Percentiles rank a stretch among this genome's conserved stretches.
Evolutionary conservation across 2,888 invertebrate genomes (phyloP).

Genomic region (Operophtera brumata): DNA sequence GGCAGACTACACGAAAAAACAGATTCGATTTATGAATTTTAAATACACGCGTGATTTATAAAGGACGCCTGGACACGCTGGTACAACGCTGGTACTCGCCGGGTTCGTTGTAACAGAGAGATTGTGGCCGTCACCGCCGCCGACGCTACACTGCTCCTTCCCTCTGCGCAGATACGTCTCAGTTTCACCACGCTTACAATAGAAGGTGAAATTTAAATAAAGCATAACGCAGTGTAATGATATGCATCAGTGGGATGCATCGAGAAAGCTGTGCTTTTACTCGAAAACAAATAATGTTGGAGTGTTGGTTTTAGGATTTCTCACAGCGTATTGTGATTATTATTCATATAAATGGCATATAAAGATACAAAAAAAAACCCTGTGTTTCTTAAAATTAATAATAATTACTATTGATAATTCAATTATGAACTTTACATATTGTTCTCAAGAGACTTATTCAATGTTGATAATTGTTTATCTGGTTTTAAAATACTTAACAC

Average conservation of each 20-base stretch:
- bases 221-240: slow-evolving; percentile 72
- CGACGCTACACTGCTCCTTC: slow-evolving; percentile 70
- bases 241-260: slow-evolving; percentile 72
- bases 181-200: slow-evolving; percentile 77
- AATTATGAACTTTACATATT: too few species aligned
- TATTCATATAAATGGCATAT: too few species aligned
- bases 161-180: slow-evolving; percentile 64
- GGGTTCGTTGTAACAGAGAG: slow-evolving; percentile 1
- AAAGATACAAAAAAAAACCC: too few species aligned
- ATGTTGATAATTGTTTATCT: too few species aligned
- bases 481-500: too few species aligned
- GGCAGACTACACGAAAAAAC: slow-evolving; percentile 29
- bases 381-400: too few species aligned
- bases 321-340: not conserved
- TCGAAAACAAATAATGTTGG: slow-evolving; percentile 1
- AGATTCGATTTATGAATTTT: slow-evolving; percentile 46
- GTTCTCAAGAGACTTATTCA: too few species aligned
- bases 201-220: slow-evolving; percentile 81
- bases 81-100: not conserved
- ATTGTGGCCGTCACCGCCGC: slow-evolving; percentile 57
- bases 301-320: slow-evolving; percentile 6
- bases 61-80: slow-evolving; percentile 33
- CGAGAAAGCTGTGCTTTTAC: slow-evolving; percentile 59
- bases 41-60: slow-evolving; percentile 46
- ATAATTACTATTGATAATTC: too few species aligned